Base-by-base conservation (phyloP, 2,888 invertebrate genomes). In the Mimumesa dahlbomi region DNA sequence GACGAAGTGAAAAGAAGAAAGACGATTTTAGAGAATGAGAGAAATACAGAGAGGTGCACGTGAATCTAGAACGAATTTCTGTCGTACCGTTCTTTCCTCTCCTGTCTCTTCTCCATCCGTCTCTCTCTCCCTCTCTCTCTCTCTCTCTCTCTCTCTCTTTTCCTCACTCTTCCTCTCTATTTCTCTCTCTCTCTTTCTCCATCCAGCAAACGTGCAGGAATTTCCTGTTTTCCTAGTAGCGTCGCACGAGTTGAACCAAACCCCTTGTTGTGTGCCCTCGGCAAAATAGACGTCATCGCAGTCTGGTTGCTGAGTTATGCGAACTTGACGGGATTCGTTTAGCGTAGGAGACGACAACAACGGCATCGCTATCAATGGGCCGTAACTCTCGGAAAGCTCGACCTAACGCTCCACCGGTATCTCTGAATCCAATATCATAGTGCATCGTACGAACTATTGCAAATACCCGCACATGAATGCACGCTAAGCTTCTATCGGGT, bases 281-380 rank as follows among this genome's bases (percentile, higher is more conserved):
- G 34, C 40, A 38, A 65, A 61, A 66, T 34, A 67, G 64, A 63
- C 64, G 56, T 65, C 58, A 57, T 42, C 45, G 53, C 43, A 18
- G 40, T 13, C 49, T 31, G 54, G 42, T 49, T 29, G 40, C 54
- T 29, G 68, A 76, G 61, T 76, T 76, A 66, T 52, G 69, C 59
- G 65, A 73, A 73, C 76, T 76, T 76, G 73, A 65, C 62, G 76
- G 63, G 73, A 76, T 69, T 76, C 75, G 72, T 76, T 76, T 67
- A 57, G 59, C 48, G 53, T 38, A 68, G 53, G 50, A 65, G 59
- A 57, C 48, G 57, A 58, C 61, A 46, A 61, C 52, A 52, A 58
- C 70, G 62, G 50, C 40, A 48, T 61, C 58, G 77, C 68, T 77
- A 77, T 77, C 77, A 77, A 77, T 77, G 70, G 70, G 38, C 52